Percentiles rank a stretch among this genome's conserved stretches.
phyloP scores from a whole-genome alignment of 2,888 invertebrate genomes.

The Sympetrum striolatum region DNA sequence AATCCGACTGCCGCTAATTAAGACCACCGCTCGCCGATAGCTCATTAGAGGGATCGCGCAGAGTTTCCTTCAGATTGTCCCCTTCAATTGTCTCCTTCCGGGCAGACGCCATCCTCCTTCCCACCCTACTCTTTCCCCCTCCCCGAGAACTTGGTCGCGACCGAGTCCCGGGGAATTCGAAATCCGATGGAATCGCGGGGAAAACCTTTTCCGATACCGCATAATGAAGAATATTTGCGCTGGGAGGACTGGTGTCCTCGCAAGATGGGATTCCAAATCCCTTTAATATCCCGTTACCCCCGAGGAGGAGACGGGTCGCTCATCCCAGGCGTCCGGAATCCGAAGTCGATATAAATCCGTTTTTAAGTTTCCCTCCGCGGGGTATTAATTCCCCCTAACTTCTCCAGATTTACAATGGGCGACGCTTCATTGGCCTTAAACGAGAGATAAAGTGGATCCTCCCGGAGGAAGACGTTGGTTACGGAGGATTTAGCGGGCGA shows the following conservation, averaged over 20 bases:
- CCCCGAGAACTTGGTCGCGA: background rate
- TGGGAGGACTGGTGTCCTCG: background rate
- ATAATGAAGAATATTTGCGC: background rate
- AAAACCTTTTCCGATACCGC: background rate
- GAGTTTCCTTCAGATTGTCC: background rate
- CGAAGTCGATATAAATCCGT: too few relatives aligned
- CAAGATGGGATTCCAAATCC: background rate
- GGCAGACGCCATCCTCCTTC: background rate
- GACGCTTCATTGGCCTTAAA: too few relatives aligned
- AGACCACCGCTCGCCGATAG: background rate
- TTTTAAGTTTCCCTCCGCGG: too few relatives aligned
- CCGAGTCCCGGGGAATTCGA: background rate
- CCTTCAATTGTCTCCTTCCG: conserved; percentile 1
- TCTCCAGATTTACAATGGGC: too few relatives aligned
- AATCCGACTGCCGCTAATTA: background rate
- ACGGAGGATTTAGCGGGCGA: too few relatives aligned
- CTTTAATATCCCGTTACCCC: background rate
- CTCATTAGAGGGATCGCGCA: background rate
- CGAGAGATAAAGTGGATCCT: too few relatives aligned
- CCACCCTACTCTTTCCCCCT: background rate
- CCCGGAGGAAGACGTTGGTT: too few relatives aligned
- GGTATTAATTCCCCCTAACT: too few relatives aligned
- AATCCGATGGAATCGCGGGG: background rate
- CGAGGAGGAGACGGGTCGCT: background rate
- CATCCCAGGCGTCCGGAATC: background rate